These are phyloP conservation scores for Carcina quercana DNA, from an alignment of 2,888 invertebrate species.

Conservation along the genomic window DNA sequence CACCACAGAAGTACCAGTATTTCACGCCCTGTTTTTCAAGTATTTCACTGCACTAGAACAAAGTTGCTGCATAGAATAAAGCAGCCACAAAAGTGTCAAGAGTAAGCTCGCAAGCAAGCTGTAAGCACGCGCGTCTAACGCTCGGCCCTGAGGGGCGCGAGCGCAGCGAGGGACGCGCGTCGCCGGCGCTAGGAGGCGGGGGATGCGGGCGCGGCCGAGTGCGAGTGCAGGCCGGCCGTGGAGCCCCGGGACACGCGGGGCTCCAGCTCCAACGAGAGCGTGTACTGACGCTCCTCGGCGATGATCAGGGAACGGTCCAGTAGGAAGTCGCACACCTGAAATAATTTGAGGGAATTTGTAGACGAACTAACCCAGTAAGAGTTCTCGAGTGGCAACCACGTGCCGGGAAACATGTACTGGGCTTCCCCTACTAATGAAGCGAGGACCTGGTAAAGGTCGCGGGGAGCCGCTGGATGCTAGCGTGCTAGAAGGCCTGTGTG, in stretches of 20 bases:
- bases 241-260: slow-evolving; percentile 77
- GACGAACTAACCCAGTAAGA: too few relatives aligned
- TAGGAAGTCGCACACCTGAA: slow-evolving; percentile 78
- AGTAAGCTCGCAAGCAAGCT: background rate
- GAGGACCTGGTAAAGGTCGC: too few relatives aligned
- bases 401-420: too few relatives aligned
- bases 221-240: slow-evolving; percentile 31
- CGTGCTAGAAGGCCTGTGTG: too few relatives aligned
- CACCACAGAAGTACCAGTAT: too few relatives aligned
- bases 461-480: too few relatives aligned
- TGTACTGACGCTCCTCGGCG: slow-evolving; percentile 89
- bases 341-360: too few relatives aligned
- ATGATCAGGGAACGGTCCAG: slow-evolving; percentile 85
- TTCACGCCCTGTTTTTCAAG: too few relatives aligned
- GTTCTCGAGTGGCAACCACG: too few relatives aligned
- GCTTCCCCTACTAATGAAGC: too few relatives aligned
- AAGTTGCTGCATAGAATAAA: too few relatives aligned
- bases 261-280: slow-evolving; percentile 87
- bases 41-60: too few relatives aligned
- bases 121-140: slow-evolving; percentile 30
- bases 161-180: slow-evolving; percentile 64
- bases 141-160: slow-evolving; percentile 49
- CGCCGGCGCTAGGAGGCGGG: slow-evolving; percentile 65
- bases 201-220: slow-evolving; percentile 36
- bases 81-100: background rate